Evolutionary conservation across 1,140 invertebrate species (phyloP), one percentile per base, ranked within the genome.

Genomic region (Drosophila ambigua): DNA sequence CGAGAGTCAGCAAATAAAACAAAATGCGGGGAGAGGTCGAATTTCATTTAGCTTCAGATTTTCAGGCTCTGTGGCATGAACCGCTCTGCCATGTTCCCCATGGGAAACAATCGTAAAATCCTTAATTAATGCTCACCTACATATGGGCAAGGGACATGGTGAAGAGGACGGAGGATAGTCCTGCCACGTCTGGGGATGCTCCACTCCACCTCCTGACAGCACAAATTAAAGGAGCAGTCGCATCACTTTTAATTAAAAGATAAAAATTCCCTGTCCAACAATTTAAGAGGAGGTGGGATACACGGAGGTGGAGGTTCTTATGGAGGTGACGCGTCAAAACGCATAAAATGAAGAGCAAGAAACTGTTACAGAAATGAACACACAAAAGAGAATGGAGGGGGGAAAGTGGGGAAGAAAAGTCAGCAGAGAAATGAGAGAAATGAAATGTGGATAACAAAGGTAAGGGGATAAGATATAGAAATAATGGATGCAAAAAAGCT

Each of bases 201-300:
- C 9, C 3, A 45, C 8, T 48, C 55, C 55, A 31, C n/a, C 13
- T 16, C 20, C 23, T 11, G 41, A 13, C 43, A 35, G 41, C 13
- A 46, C 48, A 28, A 24, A 50, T 46, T 62, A 64, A 58, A 61
- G 64, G 41, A 64, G 71, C 57, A 69, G 75, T 54, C 71, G 74
- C 78, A 80, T 72, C 83, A 82, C 62, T 88, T 85, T 85, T 88
- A 85, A 85, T 85, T 85, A 88, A 85, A 85, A 82, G 82, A 85
- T 85, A 85, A 87, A 85, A 76, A 82, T 82, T 76, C 83, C 64
- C 72, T 79, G 75, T 67, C 64, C 69, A 61, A 67, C 62, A 28
- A 48, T 73, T 51, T 57, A 74, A 59, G 60, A 64, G 28, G 41
- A 44, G 51, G 43, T 49, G 7, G 44, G 35, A 9, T 26, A 11